phyloP scores from a whole-genome alignment of 2,888 invertebrate genomes.

The Encarsia formosa region DNA sequence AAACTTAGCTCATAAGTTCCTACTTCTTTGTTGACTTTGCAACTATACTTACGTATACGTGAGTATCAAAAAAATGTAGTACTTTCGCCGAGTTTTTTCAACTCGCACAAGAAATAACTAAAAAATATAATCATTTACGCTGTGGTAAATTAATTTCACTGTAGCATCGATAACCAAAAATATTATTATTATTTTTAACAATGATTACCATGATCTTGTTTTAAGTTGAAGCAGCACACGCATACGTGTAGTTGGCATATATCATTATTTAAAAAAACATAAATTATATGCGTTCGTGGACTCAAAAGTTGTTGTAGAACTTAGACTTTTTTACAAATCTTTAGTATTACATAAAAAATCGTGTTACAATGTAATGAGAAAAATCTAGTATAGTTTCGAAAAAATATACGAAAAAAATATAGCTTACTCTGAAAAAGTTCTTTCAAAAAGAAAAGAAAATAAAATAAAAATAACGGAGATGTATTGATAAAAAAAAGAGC shows the following conservation, averaged over 20 bases:
- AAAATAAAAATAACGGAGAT: too few species aligned
- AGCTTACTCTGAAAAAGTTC: background rate
- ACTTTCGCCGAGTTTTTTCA: conserved; percentile 7
- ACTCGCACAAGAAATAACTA: conserved; percentile 3
- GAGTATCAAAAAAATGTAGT: conserved; percentile 11
- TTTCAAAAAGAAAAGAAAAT: conserved; percentile 1
- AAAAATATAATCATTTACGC: conserved; percentile 2
- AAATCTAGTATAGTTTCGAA: too few species aligned
- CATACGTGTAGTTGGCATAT: background rate
- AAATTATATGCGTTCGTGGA: background rate
- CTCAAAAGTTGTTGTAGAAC: conserved; percentile 33
- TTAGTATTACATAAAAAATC: conserved; percentile 24
- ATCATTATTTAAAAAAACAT: background rate
- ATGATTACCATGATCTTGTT: too few species aligned
- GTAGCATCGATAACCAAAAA: conserved; percentile 7
- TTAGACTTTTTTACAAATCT: conserved; percentile 35
- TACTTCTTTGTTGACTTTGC: conserved; percentile 16
- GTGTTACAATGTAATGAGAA: background rate
- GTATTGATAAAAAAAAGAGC: conserved; percentile 24
- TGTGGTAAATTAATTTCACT: conserved; percentile 4
- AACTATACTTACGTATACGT: too few species aligned
- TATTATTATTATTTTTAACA: conserved; percentile 11
- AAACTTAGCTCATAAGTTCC: conserved; percentile 17
- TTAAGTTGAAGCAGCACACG: conserved; percentile 15
- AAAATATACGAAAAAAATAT: background rate